Base-by-base conservation (phyloP, 2,888 invertebrate species). In the Cloeon dipterum region DNA sequence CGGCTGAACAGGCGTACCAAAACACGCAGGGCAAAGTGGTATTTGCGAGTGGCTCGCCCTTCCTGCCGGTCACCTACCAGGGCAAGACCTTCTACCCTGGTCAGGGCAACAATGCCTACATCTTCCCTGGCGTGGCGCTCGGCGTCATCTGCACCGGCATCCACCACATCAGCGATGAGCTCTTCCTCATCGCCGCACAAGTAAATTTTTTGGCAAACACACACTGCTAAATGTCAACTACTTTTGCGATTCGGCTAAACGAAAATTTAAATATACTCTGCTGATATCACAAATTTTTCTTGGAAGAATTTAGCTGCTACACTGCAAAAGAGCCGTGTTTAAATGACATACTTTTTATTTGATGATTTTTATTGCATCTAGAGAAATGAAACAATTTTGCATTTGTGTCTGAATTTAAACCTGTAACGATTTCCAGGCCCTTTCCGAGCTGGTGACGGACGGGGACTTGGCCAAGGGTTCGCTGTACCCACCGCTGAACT, bases 51-150 rank as follows among this genome's bases (percentile, higher is more conserved):
- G 96, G 96, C 5, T 93, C 91, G 20, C 96, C 96, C 0, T 98
- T 98, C 62, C 77, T 78, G 13, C 74, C 83, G 3, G 86, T 89
- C 3, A 62, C 67, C 11, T 65, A 73, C 48, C 67, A 74, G 38
- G 88, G 82, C 16, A 76, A 78, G 54, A 74, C 73, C 4, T 89
- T 65, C 58, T 66, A 72, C 45, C 85, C 96, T 0, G 96, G 98
- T 0, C 98, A 99, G 56, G 96, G 96, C 41, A 94, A 93, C 59
- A 94, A 94, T 58, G 83, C 93, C 0, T 94, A 94, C 58, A 91
- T 94, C 50, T 93, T 89, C 65, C 96, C 96, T 0, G 98, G 96
- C 4, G 65, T 93, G 38, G 93, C 91, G 8, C 68, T 99, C 16
- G 98, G 93, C 7, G 82, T 89, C 7, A 83, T 94, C 45, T 73